Percentiles rank a stretch among this genome's conserved stretches.
These are phyloP conservation scores for Pyrrhosoma nymphula DNA, from an alignment of 2,888 invertebrate genomes.

Conservation along the genomic window DNA sequence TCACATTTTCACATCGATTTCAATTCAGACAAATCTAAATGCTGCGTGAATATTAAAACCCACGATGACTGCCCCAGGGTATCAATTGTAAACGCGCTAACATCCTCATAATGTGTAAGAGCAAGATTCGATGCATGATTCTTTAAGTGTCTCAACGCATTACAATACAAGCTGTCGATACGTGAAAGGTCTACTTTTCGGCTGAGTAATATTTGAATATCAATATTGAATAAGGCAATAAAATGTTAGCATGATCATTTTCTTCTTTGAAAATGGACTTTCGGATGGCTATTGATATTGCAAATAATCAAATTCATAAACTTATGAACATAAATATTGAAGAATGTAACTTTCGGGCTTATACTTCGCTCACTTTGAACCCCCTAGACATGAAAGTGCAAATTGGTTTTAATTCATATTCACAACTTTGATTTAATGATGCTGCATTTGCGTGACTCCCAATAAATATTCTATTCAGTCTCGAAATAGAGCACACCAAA, in stretches of 20 bases:
- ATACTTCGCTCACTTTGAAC: background rate
- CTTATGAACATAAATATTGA: background rate
- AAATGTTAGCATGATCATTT: background rate
- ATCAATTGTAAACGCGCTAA: background rate
- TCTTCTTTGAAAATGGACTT: background rate
- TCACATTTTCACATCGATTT: too few relatives aligned
- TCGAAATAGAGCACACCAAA: background rate
- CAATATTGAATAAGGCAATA: background rate
- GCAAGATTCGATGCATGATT: background rate
- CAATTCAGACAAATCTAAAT: background rate
- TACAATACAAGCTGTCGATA: background rate
- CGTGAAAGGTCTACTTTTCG: background rate
- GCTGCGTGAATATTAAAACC: background rate
- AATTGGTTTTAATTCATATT: background rate
- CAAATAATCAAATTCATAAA: background rate
- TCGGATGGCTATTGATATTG: background rate
- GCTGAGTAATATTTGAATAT: background rate
- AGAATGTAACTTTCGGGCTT: background rate
- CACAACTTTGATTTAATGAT: background rate
- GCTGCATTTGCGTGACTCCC: background rate
- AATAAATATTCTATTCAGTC: background rate
- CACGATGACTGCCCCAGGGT: background rate
- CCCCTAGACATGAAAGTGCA: background rate
- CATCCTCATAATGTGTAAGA: background rate
- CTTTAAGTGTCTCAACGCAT: background rate